Evolutionary conservation across 2,797 vertebrate species (phyloP).

Genomic region (Microchirus variegatus): DNA sequence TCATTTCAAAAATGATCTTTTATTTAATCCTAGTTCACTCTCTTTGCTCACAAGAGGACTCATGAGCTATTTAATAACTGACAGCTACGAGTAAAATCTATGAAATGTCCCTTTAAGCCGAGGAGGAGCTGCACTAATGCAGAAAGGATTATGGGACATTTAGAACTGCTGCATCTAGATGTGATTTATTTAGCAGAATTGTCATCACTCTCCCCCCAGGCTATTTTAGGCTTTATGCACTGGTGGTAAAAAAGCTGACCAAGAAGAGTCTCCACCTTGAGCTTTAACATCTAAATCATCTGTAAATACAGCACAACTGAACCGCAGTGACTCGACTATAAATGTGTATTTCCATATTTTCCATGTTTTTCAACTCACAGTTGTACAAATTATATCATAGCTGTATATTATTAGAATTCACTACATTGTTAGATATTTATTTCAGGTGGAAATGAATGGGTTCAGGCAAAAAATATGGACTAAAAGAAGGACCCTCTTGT

Average conservation of each 20-base stretch:
- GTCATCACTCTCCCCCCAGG: not conserved
- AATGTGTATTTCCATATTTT: not conserved
- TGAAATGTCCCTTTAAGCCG: not conserved
- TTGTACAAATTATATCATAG: not conserved
- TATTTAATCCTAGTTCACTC: not conserved
- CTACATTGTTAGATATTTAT: constrained; percentile 1
- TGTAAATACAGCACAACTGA: constrained; percentile 1
- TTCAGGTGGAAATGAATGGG: not conserved
- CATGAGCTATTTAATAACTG: not conserved
- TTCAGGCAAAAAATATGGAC: constrained; percentile 3
- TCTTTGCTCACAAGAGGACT: not conserved
- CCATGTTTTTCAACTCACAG: not conserved
- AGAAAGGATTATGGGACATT: constrained; percentile 1
- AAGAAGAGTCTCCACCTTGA: not conserved
- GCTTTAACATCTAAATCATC: not conserved
- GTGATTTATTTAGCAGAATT: constrained; percentile 19
- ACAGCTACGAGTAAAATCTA: not conserved
- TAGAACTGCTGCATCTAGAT: constrained; percentile 1
- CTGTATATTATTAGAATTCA: not conserved
- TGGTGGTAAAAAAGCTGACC: constrained; percentile 1
- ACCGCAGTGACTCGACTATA: not conserved
- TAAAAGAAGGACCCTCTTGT: constrained; percentile 24
- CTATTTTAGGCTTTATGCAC: constrained; percentile 14
- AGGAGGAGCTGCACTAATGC: not conserved
- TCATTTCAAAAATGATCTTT: no score